Conservation (phyloP, 2,797 vertebrate genomes). For the Cynopterus sphinx region DNA sequence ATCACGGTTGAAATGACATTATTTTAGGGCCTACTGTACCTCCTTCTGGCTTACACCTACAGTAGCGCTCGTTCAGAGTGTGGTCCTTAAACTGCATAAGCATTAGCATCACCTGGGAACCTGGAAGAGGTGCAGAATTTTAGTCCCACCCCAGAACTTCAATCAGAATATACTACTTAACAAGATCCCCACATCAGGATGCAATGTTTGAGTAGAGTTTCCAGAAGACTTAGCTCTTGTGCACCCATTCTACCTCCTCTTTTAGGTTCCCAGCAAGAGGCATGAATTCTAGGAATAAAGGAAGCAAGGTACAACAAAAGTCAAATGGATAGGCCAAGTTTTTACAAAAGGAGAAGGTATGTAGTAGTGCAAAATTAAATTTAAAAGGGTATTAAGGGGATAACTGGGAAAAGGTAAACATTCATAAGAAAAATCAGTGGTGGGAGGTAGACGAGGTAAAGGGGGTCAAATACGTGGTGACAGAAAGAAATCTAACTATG, state of each 20-base stretch:
- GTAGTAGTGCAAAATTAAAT: neutral
- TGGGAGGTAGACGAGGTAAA: too few relatives aligned
- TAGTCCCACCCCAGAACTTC: neutral
- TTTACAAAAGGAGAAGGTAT: slow-evolving; percentile 14
- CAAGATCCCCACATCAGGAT: neutral
- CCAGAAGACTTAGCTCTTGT: neutral
- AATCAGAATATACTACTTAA: slow-evolving; percentile 17
- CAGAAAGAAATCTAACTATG: too few relatives aligned
- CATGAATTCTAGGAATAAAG: slow-evolving; percentile 1
- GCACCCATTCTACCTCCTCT: neutral
- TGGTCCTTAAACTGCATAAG: neutral
- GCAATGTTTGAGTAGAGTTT: neutral
- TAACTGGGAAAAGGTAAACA: neutral
- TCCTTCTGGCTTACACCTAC: neutral
- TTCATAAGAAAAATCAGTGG: neutral
- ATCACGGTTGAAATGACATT: too few relatives aligned
- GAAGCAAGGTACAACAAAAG: neutral
- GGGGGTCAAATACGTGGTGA: too few relatives aligned
- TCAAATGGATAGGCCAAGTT: neutral
- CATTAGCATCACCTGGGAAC: neutral
- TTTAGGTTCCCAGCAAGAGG: neutral
- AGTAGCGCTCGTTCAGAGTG: neutral
- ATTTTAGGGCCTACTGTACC: neutral
- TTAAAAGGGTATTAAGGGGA: neutral
- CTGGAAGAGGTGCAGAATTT: neutral